phyloP scores from a whole-genome alignment of 2,888 invertebrate species.

The Endotricha flammealis region DNA sequence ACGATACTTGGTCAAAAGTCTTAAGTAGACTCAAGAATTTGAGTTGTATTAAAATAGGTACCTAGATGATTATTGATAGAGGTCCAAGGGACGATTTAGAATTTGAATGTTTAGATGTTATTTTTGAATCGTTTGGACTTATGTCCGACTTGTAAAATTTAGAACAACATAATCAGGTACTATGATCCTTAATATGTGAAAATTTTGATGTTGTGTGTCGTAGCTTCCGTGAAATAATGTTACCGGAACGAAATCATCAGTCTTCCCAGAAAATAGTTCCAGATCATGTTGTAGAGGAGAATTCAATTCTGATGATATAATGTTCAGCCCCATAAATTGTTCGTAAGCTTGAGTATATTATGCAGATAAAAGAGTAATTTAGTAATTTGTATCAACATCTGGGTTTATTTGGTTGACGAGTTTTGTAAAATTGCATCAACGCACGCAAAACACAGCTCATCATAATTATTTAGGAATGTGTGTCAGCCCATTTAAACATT shows the following conservation, averaged over 20 bases:
- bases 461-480: no score
- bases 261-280: conserved; percentile 1
- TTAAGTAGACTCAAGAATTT: background rate
- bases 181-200: background rate
- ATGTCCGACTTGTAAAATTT: background rate
- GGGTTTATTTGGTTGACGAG: no score
- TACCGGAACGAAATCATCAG: background rate
- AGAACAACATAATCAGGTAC: background rate
- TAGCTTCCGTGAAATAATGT: background rate
- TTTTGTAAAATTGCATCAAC: background rate
- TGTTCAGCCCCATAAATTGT: background rate
- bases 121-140: background rate
- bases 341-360: no score
- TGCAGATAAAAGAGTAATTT: no score
- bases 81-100: background rate
- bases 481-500: no score
- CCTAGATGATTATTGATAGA: background rate
- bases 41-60: background rate
- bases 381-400: no score
- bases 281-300: background rate
- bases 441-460: no score
- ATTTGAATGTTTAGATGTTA: background rate
- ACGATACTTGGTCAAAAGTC: background rate
- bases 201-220: background rate
- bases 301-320: background rate